These are phyloP conservation scores for Alauda arvensis DNA, from an alignment of 2,797 vertebrate genomes.

Conservation along the genomic window DNA sequence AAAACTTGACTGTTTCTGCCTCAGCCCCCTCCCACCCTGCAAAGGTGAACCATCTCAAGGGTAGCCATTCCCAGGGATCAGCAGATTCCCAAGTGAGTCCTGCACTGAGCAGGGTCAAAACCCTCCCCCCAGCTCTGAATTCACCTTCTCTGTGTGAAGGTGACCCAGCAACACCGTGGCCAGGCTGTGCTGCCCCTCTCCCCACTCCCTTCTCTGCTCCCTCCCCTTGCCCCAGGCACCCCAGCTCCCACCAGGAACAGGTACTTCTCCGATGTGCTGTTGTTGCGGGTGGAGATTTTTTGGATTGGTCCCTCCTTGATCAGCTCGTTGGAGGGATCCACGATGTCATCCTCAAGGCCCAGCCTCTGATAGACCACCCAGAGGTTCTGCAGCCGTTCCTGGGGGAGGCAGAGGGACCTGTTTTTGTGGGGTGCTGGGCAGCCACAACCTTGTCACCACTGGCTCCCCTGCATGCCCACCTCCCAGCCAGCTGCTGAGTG, in stretches of 20 bases:
- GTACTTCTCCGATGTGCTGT: slow-evolving; percentile 81
- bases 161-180: neutral
- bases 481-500: neutral
- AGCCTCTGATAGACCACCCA: slow-evolving; percentile 89
- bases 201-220: neutral
- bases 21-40: neutral
- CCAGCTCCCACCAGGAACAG: slow-evolving; percentile 81
- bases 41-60: neutral
- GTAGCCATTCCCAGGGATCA: neutral
- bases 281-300: slow-evolving; percentile 85
- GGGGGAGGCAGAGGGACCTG: neutral
- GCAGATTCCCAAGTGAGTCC: neutral
- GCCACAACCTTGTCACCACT: neutral
- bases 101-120: accelerated
- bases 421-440: neutral
- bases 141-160: neutral
- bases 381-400: slow-evolving; percentile 86
- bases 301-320: slow-evolving; percentile 86
- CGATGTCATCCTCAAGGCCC: slow-evolving; percentile 82
- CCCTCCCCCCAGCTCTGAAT: neutral
- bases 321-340: slow-evolving; percentile 87
- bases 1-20: neutral
- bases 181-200: neutral
- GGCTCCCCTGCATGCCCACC: neutral
- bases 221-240: neutral